A percentile compares a stretch with the other conserved stretches of the same genome.
phyloP scores from a whole-genome alignment of 2,797 vertebrate genomes.

The Lemur catta region DNA sequence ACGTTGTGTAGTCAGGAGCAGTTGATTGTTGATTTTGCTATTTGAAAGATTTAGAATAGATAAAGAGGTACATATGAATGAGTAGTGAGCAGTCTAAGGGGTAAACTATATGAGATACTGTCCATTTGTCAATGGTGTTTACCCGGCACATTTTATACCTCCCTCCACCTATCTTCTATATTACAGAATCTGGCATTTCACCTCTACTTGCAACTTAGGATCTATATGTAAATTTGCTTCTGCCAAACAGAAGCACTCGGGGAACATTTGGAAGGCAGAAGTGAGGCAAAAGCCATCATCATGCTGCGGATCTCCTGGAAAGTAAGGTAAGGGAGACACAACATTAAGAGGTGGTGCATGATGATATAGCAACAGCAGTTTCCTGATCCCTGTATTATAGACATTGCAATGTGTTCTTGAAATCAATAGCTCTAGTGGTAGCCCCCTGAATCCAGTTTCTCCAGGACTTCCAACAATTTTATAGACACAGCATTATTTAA shows the following conservation, averaged over 20 bases:
- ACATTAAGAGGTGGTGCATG: background rate
- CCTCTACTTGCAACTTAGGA: background rate
- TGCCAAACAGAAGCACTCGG: background rate
- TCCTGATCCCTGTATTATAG: background rate
- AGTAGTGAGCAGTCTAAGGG: background rate
- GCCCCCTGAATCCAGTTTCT: background rate
- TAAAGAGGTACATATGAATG: background rate
- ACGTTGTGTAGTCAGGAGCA: background rate
- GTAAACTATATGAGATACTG: too few relatives aligned
- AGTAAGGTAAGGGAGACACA: background rate
- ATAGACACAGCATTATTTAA: constrained; percentile 21
- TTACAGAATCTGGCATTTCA: background rate
- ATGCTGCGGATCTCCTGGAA: background rate
- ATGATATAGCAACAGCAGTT: background rate
- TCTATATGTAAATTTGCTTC: background rate
- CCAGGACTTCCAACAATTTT: background rate
- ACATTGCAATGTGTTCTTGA: background rate
- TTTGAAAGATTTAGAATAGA: background rate
- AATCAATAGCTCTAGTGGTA: background rate
- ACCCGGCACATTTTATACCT: background rate
- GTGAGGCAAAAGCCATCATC: background rate
- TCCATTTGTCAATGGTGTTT: background rate
- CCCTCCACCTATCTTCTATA: background rate
- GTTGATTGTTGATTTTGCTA: background rate
- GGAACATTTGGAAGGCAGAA: background rate